phyloP scores from a whole-genome alignment of 2,113 vertebrate genomes.

The Atlantisia rogersi region DNA sequence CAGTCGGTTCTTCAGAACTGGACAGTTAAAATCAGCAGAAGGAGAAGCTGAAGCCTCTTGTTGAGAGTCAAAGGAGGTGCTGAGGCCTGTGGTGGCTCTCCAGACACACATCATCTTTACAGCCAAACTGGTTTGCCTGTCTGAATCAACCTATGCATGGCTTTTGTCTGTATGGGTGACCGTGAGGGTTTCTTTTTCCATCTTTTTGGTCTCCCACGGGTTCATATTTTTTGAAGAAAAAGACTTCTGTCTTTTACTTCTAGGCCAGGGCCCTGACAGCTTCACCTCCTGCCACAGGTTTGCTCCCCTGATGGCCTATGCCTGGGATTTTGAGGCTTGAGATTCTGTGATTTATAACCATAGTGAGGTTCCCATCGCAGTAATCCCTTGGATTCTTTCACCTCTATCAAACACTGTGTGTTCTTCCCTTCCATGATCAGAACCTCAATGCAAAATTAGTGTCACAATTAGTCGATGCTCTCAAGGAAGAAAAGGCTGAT shows the following conservation, averaged over 20 bases:
- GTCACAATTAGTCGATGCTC: not conserved
- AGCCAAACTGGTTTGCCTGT: not conserved
- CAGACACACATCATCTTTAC: not conserved
- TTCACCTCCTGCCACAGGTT: not conserved
- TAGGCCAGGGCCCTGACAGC: not conserved
- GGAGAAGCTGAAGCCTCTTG: not conserved
- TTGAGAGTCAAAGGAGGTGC: not conserved
- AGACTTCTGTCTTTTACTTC: not conserved
- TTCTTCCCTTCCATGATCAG: not conserved
- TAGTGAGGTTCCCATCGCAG: not conserved
- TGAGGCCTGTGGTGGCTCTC: not conserved
- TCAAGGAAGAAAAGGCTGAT: not conserved
- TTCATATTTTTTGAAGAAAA: not conserved
- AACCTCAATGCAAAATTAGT: not conserved
- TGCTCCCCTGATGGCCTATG: not conserved
- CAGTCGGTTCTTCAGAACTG: not conserved
- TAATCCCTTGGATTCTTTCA: not conserved
- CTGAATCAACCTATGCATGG: not conserved
- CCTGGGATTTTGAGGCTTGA: not conserved
- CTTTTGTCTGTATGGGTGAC: not conserved
- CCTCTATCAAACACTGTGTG: accelerated
- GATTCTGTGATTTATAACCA: not conserved
- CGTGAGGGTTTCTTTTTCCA: not conserved
- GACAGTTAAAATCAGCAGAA: not conserved
- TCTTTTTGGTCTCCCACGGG: not conserved